Conservation (phyloP, 2,113 vertebrate genomes). For the Mus musculus region GRCm39 chr5:30652501-30653000, state of each 20-base stretch:
- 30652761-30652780: conserved; percentile 35
- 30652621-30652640: conserved; percentile 6
- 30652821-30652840: background rate
- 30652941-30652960: background rate
- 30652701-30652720: background rate
- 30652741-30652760: background rate
- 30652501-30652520: background rate
- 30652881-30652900: background rate
- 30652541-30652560: background rate
- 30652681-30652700: background rate
- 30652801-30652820: background rate
- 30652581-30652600: too few species aligned
- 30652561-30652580: background rate
- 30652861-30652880: background rate
- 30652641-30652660: conserved; percentile 35
- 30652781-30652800: background rate
- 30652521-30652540: background rate
- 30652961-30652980: background rate
- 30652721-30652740: background rate
- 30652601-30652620: background rate
- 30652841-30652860: background rate
- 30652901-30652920: background rate
- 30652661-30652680: conserved; percentile 1
- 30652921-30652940: background rate
- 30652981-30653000: background rate